Evolutionary conservation across 2,888 invertebrate genomes (phyloP), one percentile per base, ranked within the genome.

Genomic region (Tetragonisca angustula): DNA sequence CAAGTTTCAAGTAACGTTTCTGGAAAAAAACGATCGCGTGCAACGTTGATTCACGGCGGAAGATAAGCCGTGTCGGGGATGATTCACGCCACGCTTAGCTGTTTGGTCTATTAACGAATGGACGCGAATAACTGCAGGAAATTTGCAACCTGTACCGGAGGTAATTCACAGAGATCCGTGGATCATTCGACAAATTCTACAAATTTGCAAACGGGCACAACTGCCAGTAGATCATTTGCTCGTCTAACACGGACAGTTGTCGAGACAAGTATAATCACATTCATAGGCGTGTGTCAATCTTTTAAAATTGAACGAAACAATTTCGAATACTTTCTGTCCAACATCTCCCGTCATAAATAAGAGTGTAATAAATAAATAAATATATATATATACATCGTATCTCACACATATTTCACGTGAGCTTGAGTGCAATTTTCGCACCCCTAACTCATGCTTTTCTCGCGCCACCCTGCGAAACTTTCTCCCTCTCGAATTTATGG

Each of bases 1-100:
- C 6, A 24, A 32, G 32, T 3, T 27, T 27, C 27, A n/a, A n/a
- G 27, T 27, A 27, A 27, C 27, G 27, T 27, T 32, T 32, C 32
- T 49, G 15, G 6, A 11, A 24, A 67, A 49, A n/a, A 24, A 24
- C 24, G 9, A 50, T 68, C 49, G 19, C 6, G 17, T 19, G 19
- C 49, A 49, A 49, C 21, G 50, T 50, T 52, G 52, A 69, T 69
- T 52, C 68, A 69, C 27, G 19, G 50, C 6, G 6, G 1, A 13
- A 69, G 69, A 69, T 69, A 69, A 69, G 15, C 69, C 27, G 50
- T 27, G 52, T 69, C 69, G 21, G 21, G 21, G 21, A 69, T 21
- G 50, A 69, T 21, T 69, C 21, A 21, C 6, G 27, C 27, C 19
- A 17, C 11, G 50, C 13, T 27, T 27, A 27, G 21, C 50, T 69